Evolutionary conservation across 2,888 invertebrate species (phyloP).

Genomic region (Incurvaria masculella): DNA sequence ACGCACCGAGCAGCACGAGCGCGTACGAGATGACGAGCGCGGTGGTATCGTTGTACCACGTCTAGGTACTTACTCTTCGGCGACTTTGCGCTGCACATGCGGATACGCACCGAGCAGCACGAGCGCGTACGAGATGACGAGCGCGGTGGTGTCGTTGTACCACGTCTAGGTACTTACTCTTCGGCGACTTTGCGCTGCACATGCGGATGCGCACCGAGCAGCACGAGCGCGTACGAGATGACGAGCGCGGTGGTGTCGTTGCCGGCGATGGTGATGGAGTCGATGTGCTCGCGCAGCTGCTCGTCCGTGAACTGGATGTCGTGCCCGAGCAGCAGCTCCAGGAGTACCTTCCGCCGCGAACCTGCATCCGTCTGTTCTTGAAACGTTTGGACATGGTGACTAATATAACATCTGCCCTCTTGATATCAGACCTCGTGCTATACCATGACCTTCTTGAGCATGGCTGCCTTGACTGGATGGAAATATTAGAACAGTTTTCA

Average conservation of each 20-base stretch:
- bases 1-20: too few relatives aligned
- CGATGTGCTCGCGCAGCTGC: constrained; percentile 55
- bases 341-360: too few relatives aligned
- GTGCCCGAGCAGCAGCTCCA: constrained; percentile 39
- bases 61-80: constrained; percentile 25
- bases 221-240: constrained; percentile 32
- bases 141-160: constrained; percentile 45
- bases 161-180: constrained; percentile 24
- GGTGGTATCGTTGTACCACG: background rate
- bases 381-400: too few relatives aligned
- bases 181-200: constrained; percentile 26
- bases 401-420: too few relatives aligned
- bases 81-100: constrained; percentile 26
- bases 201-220: constrained; percentile 31
- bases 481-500: too few relatives aligned
- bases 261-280: constrained; percentile 57
- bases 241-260: constrained; percentile 47
- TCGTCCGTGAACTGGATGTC: constrained; percentile 40
- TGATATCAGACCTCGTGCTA: too few relatives aligned
- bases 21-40: too few relatives aligned
- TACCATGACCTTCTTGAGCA: too few relatives aligned
- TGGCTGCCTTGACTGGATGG: too few relatives aligned
- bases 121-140: constrained; percentile 36
- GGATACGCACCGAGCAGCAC: constrained; percentile 31
- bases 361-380: too few relatives aligned